Evolutionary conservation across 2,797 vertebrate species (phyloP).

Genomic region (Masticophis lateralis): DNA sequence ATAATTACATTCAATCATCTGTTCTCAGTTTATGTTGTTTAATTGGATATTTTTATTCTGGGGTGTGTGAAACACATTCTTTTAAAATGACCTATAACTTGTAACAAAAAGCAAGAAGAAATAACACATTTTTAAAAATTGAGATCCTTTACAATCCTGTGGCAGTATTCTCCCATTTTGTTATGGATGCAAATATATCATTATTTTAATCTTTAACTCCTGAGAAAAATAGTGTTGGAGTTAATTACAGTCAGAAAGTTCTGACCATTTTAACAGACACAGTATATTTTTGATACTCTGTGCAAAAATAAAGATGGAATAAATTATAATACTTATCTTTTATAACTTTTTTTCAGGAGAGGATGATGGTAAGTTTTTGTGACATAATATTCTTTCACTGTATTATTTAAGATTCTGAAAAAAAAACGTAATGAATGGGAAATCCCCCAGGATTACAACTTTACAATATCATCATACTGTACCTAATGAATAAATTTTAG

Average conservation of each 20-base stretch:
- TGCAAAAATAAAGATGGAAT: conserved; percentile 26
- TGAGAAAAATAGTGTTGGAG: neutral
- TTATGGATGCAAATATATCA: neutral
- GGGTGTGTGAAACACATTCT: neutral
- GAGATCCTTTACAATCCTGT: neutral
- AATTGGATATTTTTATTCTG: neutral
- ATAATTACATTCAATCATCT: neutral
- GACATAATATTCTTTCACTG: conserved; percentile 27
- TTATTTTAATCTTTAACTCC: neutral
- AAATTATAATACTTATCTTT: conserved; percentile 22
- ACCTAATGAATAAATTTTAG: neutral
- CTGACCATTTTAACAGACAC: neutral
- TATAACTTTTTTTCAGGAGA: conserved; percentile 74
- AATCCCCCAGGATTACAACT: neutral
- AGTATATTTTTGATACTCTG: neutral
- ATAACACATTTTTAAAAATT: neutral
- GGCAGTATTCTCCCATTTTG: neutral
- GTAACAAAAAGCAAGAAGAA: neutral
- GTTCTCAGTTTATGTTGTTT: neutral
- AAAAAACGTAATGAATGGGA: neutral
- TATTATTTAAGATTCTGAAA: neutral
- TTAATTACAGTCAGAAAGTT: neutral
- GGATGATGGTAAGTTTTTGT: conserved; percentile 86
- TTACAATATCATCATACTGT: neutral
- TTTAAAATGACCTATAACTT: neutral